Percentiles rank a stretch among this genome's conserved stretches.
phyloP scores from a whole-genome alignment of 1,140 invertebrate genomes.

The Schlechtendalia chinensis region DNA sequence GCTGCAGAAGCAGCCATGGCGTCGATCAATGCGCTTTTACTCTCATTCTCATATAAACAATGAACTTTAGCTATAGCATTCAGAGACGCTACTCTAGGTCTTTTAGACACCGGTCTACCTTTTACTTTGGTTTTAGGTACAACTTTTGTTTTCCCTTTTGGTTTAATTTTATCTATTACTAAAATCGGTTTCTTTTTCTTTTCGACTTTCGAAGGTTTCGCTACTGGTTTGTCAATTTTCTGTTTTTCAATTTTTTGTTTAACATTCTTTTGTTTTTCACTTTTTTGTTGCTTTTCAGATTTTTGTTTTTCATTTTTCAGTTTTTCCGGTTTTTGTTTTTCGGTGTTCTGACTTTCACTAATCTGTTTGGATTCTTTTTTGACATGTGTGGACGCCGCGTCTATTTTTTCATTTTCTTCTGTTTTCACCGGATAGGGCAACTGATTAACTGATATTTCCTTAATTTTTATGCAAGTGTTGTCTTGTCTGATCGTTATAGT shows the following conservation, averaged over 20 bases:
- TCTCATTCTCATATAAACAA: constrained; percentile 86
- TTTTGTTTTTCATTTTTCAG: constrained; percentile 23
- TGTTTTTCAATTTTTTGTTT: constrained; percentile 14
- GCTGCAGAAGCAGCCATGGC: constrained; percentile 26
- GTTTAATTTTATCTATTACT: constrained; percentile 20
- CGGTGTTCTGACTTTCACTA: background rate
- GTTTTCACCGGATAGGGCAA: constrained; percentile 31
- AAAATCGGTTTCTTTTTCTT: constrained; percentile 13
- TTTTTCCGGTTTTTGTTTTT: constrained; percentile 3
- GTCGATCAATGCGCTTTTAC: constrained; percentile 54
- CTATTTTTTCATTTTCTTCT: constrained; percentile 26
- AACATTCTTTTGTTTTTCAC: background rate
- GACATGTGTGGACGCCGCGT: background rate
- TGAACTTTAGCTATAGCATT: constrained; percentile 90
- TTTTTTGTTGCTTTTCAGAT: constrained; percentile 21
- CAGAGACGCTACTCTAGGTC: constrained; percentile 79
- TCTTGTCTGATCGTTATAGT: constrained; percentile 45
- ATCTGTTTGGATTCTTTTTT: constrained; percentile 33
- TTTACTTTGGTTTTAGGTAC: background rate
- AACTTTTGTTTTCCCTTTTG: constrained; percentile 25
- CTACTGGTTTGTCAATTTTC: background rate
- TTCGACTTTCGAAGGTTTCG: constrained; percentile 24
- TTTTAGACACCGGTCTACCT: constrained; percentile 65
- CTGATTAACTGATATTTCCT: constrained; percentile 45
- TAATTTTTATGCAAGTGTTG: constrained; percentile 46